Evolutionary conservation across 2,113 vertebrate species (phyloP), one percentile per base, ranked within the genome.

Genomic region (Pygoscelis antarcticus): DNA sequence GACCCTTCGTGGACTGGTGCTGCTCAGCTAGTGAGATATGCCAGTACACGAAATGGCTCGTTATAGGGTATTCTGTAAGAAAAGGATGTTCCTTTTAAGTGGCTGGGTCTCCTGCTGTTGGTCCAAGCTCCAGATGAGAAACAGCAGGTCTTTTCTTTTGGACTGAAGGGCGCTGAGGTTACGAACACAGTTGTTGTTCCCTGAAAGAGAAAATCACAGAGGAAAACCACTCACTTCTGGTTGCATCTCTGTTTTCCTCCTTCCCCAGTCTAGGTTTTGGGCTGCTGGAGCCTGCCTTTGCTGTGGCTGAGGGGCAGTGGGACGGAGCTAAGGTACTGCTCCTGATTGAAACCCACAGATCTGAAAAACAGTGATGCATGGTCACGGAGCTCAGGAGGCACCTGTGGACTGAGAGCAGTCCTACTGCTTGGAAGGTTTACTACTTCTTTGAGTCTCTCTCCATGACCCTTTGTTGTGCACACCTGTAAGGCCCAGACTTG

Each of bases 391-490:
- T 72, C 44, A 36, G 70, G 29, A 51, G 46, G 34, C 25, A 9
- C 23, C 62, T 69, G 51, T 21, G 16, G 38, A 2, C 38, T 30
- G 22, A 12, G 16, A 42, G 30, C 78, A 46, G 42, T 20, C 30
- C 20, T 79, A 0, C 54, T 30, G 34, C 49, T 42, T 60, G 61
- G 54, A 34, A 58, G 19, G 8, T 69, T 92, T 55, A 1, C 11
- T 25, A 0, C 23, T 70, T 16, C 54, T 61, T 18, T 13, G 44
- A 2, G 18, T 52, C 13, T 38, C 15, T 51, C 7, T 72, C 12
- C 2, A 1, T 36, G 8, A 29, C 6, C 36, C 2, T 1, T 49
- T 8, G 2, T 11, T 52, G 16, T 44, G 38, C 36, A 22, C 40
- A 9, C 11, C 34, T 36, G 1, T 18, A 9, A 14, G 68, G n/a